Evolutionary conservation across 2,888 invertebrate species (phyloP).

Genomic region (Acleris literana): DNA sequence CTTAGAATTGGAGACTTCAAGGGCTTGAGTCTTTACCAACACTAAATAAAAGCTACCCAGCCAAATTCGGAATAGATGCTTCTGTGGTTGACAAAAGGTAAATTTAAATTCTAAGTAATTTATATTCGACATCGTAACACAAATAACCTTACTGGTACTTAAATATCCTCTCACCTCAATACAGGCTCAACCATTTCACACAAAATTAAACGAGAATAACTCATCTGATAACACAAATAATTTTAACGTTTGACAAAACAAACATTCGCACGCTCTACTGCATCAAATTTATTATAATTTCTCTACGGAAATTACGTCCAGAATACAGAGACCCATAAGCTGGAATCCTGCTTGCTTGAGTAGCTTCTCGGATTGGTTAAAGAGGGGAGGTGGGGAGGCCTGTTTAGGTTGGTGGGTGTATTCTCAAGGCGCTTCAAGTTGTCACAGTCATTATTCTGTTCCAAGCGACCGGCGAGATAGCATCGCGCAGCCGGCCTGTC

Average conservation of each 20-base stretch:
- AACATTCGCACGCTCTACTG: conserved; percentile 46
- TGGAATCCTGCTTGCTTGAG: conserved; percentile 38
- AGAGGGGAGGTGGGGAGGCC: conserved; percentile 25
- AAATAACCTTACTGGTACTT: conserved; percentile 16
- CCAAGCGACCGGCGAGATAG: conserved; percentile 54
- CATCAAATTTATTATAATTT: conserved; percentile 41
- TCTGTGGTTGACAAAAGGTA: no score
- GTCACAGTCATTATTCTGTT: conserved; percentile 66
- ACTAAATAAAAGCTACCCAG: no score
- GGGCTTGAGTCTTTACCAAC: no score
- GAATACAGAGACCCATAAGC: conserved; percentile 41
- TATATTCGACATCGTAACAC: background rate
- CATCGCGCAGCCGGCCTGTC: conserved; percentile 47
- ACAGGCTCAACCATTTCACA: conserved; percentile 31
- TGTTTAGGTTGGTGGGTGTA: conserved; percentile 40
- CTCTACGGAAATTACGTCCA: conserved; percentile 38
- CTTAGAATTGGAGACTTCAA: no score
- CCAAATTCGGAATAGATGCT: no score
- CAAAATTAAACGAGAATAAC: conserved; percentile 43
- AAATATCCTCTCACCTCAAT: conserved; percentile 18
- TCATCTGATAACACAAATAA: conserved; percentile 42
- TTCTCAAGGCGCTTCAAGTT: conserved; percentile 56
- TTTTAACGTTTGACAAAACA: conserved; percentile 45
- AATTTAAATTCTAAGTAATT: no score
- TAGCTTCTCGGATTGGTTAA: conserved; percentile 18